phyloP scores from a whole-genome alignment of 2,113 vertebrate species.

The Rhipidura dahli region DNA sequence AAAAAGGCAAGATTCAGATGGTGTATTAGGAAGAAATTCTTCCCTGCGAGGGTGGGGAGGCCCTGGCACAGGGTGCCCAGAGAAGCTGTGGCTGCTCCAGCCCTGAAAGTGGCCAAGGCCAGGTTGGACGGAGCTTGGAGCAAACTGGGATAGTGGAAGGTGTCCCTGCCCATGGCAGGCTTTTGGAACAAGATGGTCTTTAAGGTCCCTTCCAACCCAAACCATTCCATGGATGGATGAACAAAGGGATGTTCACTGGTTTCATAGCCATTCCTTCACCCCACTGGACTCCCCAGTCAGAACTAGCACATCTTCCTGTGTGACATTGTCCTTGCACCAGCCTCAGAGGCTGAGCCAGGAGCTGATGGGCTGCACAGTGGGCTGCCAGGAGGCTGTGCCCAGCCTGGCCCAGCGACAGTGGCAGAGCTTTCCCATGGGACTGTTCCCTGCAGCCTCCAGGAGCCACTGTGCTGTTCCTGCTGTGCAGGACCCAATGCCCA shows the following conservation, averaged over 20 bases:
- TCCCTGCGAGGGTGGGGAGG: neutral
- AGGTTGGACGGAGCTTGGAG: neutral
- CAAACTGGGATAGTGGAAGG: neutral
- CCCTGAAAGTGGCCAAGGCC: neutral
- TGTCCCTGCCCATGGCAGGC: neutral
- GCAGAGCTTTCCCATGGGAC: neutral
- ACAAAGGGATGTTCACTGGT: neutral
- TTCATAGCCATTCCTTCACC: neutral
- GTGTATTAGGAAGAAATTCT: neutral
- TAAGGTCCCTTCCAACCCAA: neutral
- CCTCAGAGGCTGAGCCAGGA: neutral
- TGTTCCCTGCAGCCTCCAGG: neutral
- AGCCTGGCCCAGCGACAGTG: neutral
- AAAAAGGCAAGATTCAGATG: neutral
- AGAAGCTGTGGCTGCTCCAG: neutral
- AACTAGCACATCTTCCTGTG: neutral
- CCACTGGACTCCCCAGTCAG: neutral
- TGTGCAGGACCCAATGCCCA: neutral
- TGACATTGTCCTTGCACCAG: neutral
- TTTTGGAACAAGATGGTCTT: neutral
- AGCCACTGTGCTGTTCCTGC: neutral
- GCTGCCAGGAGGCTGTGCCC: neutral
- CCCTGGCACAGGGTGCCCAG: neutral
- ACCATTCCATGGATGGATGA: neutral
- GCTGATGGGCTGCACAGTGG: neutral